Conservation (phyloP, 2,888 invertebrate species). For the Scrobipalpa atriplicella region DNA sequence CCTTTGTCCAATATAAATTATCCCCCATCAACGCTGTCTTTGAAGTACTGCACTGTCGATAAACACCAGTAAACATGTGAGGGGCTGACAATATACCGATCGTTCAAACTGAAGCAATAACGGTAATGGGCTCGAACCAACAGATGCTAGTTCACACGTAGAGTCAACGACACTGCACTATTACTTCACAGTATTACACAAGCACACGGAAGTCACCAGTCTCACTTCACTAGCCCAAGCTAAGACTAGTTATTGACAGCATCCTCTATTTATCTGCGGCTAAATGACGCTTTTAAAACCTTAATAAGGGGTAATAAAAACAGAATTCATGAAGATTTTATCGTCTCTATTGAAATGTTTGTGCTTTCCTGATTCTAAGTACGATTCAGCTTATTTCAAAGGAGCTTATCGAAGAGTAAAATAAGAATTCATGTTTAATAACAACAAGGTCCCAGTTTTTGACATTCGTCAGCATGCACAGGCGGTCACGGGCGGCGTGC, state of each 20-base stretch:
- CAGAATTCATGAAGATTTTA: neutral
- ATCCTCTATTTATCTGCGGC: conserved; percentile 13
- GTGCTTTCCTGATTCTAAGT: neutral
- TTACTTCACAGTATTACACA: conserved; percentile 29
- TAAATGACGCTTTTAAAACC: conserved; percentile 9
- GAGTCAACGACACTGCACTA: conserved; percentile 51
- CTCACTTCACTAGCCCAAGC: neutral
- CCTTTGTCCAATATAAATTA: neutral
- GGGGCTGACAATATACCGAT: conserved; percentile 34
- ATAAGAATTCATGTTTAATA: neutral
- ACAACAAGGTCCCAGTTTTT: conserved; percentile 31
- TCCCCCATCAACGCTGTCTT: neutral
- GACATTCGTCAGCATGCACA: conserved; percentile 49
- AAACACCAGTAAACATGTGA: conserved; percentile 12
- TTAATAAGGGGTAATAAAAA: conserved; percentile 3
- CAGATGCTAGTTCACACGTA: conserved; percentile 64
- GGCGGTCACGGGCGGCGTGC: conserved; percentile 75
- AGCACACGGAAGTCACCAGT: conserved; percentile 13
- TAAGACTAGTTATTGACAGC: conserved; percentile 17
- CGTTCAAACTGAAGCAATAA: conserved; percentile 54
- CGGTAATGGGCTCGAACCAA: conserved; percentile 57
- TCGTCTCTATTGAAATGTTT: neutral
- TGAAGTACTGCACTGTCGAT: neutral
- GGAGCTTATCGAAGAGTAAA: too few relatives aligned
- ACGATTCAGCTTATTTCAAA: neutral